phyloP scores from a whole-genome alignment of 64 coral and sea anemone species.

The Stichodactyla mertensii region DNA sequence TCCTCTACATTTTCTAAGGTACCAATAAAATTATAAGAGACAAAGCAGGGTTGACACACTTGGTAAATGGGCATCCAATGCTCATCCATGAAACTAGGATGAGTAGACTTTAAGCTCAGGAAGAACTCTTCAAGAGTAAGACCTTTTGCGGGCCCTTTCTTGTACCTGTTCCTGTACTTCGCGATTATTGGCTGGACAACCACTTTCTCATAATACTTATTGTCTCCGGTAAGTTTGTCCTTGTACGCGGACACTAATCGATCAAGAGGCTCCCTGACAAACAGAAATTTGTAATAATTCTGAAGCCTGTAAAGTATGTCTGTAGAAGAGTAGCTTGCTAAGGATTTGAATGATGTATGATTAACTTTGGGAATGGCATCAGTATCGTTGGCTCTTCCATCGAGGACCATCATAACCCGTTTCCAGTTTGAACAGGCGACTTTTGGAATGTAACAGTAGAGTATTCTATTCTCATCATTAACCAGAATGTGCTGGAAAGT shows the following conservation, averaged over 20 bases:
- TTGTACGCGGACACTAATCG: conserved; percentile 76
- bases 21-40: conserved; percentile 9
- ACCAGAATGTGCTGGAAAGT: conserved; percentile 40
- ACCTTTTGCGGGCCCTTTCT: background rate
- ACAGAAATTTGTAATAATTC: conserved; percentile 86
- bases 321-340: conserved; percentile 40
- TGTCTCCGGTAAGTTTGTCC: conserved; percentile 48
- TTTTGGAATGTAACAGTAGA: conserved; percentile 75
- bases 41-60: background rate
- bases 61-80: background rate
- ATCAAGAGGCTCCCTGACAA: conserved; percentile 73
- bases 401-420: conserved; percentile 54
- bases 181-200: background rate
- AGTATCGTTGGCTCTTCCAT: conserved; percentile 20
- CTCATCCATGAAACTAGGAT: background rate
- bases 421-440: conserved; percentile 85
- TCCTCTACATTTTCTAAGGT: background rate
- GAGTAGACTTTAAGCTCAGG: background rate
- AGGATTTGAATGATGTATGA: conserved; percentile 56
- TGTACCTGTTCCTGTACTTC: background rate
- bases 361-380: conserved; percentile 36
- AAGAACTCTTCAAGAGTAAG: background rate
- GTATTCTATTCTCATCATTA: conserved; percentile 54
- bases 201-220: background rate
- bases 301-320: conserved; percentile 39